Percentiles rank a stretch among this genome's conserved stretches.
Conservation (phyloP, 2,888 invertebrate species). For the Calliopum simillimum region DNA sequence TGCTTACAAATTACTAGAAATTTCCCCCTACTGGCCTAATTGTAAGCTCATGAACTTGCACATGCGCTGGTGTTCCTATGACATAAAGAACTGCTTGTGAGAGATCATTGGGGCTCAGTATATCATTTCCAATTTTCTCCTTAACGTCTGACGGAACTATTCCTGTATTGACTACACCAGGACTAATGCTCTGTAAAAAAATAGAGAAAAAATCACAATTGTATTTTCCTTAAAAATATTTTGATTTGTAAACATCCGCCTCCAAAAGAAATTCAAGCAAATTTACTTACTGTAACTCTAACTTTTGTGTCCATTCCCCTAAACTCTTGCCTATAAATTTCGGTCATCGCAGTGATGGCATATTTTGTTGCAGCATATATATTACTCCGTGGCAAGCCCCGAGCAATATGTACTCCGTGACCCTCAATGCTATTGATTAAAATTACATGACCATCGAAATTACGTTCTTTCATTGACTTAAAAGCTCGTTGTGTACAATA, state of each 20-base stretch:
- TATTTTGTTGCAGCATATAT: slow-evolving; percentile 63
- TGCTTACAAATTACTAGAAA: too few species aligned
- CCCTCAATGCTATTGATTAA: slow-evolving; percentile 65
- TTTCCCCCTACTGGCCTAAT: slow-evolving; percentile 57
- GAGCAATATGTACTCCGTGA: slow-evolving; percentile 54
- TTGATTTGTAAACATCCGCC: neutral
- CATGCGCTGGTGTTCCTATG: slow-evolving; percentile 57
- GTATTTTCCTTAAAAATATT: too few species aligned
- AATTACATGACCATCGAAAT: too few species aligned
- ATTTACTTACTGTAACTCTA: slow-evolving; percentile 56
- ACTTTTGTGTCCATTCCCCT: slow-evolving; percentile 49
- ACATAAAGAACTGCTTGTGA: slow-evolving; percentile 58
- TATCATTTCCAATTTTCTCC: slow-evolving; percentile 34
- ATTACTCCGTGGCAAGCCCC: slow-evolving; percentile 50
- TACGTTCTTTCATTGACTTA: slow-evolving; percentile 66
- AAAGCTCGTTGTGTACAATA: slow-evolving; percentile 68
- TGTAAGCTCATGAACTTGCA: slow-evolving; percentile 57
- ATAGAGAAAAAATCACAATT: neutral
- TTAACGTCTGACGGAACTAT: slow-evolving; percentile 44
- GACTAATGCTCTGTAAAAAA: slow-evolving; percentile 58
- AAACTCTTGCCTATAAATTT: too few species aligned
- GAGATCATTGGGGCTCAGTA: slow-evolving; percentile 54
- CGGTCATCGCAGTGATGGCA: slow-evolving; percentile 63
- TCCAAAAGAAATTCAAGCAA: neutral
- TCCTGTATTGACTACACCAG: slow-evolving; percentile 58